Conservation (phyloP, 2,888 invertebrate genomes). For the Sphaerophoria taeniata region DNA sequence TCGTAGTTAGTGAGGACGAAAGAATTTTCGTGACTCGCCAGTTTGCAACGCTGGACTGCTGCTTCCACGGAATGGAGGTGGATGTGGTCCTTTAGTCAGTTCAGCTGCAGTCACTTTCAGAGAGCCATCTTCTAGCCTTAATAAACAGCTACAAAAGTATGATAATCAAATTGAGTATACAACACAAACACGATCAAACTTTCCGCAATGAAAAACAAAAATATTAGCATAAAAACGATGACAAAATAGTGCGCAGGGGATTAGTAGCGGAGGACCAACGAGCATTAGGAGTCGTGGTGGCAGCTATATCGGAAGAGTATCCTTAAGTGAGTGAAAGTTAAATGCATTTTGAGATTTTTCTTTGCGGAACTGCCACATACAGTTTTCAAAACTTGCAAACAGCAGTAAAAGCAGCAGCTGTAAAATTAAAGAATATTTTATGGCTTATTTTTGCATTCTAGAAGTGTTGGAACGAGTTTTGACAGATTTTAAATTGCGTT, state of each 20-base stretch:
- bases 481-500: slow-evolving; percentile 67
- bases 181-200: slow-evolving; percentile 59
- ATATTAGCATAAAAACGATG: slow-evolving; percentile 50
- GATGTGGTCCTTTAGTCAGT: background rate
- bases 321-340: background rate
- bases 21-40: slow-evolving; percentile 1
- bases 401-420: too few relatives aligned
- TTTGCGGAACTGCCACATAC: too few relatives aligned
- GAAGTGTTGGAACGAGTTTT: slow-evolving; percentile 41
- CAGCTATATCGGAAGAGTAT: background rate
- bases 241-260: background rate
- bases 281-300: background rate
- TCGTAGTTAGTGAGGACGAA: background rate
- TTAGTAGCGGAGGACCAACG: background rate
- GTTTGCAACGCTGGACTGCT: background rate
- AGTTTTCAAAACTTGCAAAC: too few relatives aligned
- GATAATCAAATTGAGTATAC: slow-evolving; percentile 56
- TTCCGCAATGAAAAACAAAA: slow-evolving; percentile 36
- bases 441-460: too few relatives aligned
- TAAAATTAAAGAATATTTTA: too few relatives aligned
- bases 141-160: slow-evolving; percentile 50
- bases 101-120: background rate
- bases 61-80: background rate
- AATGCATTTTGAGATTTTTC: background rate
- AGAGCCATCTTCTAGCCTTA: slow-evolving; percentile 28